Conservation (phyloP, 2,888 invertebrate genomes). For the Brachypterus glaber region DNA sequence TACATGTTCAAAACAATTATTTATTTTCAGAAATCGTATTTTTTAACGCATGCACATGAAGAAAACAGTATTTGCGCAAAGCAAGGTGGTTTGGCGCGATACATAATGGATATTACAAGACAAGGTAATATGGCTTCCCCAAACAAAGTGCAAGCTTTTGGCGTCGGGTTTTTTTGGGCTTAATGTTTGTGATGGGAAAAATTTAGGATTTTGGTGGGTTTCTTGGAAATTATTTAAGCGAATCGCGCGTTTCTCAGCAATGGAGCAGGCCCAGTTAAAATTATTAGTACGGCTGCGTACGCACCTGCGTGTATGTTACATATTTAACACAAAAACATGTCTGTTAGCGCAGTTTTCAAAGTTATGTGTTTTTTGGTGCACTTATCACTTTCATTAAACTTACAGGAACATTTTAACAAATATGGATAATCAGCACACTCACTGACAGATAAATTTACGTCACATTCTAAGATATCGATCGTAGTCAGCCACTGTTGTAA, state of each 20-base stretch:
- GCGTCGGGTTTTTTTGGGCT: too few species aligned
- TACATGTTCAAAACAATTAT: background rate
- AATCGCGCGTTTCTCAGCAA: conserved; percentile 39
- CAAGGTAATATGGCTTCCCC: conserved; percentile 31
- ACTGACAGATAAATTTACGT: conserved; percentile 38
- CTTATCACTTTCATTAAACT: conserved; percentile 30
- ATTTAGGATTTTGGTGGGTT: background rate
- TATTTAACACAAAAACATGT: conserved; percentile 42
- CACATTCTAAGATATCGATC: conserved; percentile 51
- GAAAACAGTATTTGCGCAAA: conserved; percentile 35
- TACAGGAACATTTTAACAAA: conserved; percentile 33
- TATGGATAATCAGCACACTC: conserved; percentile 34
- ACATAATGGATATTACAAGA: conserved; percentile 23
- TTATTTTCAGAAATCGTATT: conserved; percentile 22
- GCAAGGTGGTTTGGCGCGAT: conserved; percentile 35
- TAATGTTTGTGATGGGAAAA: background rate
- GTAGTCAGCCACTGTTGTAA: conserved; percentile 44
- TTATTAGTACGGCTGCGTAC: conserved; percentile 90
- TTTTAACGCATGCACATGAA: conserved; percentile 36
- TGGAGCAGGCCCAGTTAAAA: conserved; percentile 83
- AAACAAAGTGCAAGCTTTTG: too few species aligned
- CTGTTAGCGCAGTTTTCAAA: conserved; percentile 36
- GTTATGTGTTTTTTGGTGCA: conserved; percentile 29
- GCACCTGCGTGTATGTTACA: conserved; percentile 75
- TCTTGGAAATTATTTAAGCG: conserved; percentile 28